Evolutionary conservation across 2,113 vertebrate genomes (phyloP), one percentile per base, ranked within the genome.

Genomic region (Erpornis zantholeuca): DNA sequence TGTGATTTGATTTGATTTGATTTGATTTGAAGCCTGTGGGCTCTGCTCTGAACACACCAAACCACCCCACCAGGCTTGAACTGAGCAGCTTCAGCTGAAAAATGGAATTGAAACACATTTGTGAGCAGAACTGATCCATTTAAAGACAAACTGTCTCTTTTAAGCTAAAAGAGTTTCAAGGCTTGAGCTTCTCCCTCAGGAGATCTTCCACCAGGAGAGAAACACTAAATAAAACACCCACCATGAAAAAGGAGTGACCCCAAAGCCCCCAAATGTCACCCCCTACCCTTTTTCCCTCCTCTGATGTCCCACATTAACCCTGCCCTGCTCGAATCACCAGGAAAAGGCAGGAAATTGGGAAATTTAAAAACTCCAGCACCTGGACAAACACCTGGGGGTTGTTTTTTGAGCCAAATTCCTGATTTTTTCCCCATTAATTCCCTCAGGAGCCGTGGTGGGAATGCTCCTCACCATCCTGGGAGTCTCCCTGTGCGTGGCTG

Each of bases 401-500:
- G 8, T 27, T 25, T 1, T 27, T 25, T 1, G 44, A 25, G 49
- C 11, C 9, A 8, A 0, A 8, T 49, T 49, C 12, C 38, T 38
- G n/a, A n/a, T n/a, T n/a, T n/a, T n/a, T n/a, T n/a, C n/a, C 38
- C 21, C 50, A 60, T 21, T 20, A 5, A 1, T 83, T 28, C n/a
- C 77, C 11, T 0, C 81, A 99, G 99, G 97, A 89, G 99, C 98
- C 12, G 96, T 97, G 1, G 85, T 95, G 33, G 99, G 99, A 42
- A 98, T 99, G 98, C 92, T 99, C 87, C 98, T 99, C 73, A 98
- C 98, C 16, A 20, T 97, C 87, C 86, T 98, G 8, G 99, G 99
- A 23, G 95, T 99, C 64, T 96, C 96, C 4, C 97, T 99, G 57
- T 99, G 99, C 16, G 47, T 99, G 15, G 95, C 98, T 44, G 99